Evolutionary conservation across 2,113 vertebrate genomes (phyloP), one percentile per base, ranked within the genome.

Genomic region (Myotis brandtii): DNA sequence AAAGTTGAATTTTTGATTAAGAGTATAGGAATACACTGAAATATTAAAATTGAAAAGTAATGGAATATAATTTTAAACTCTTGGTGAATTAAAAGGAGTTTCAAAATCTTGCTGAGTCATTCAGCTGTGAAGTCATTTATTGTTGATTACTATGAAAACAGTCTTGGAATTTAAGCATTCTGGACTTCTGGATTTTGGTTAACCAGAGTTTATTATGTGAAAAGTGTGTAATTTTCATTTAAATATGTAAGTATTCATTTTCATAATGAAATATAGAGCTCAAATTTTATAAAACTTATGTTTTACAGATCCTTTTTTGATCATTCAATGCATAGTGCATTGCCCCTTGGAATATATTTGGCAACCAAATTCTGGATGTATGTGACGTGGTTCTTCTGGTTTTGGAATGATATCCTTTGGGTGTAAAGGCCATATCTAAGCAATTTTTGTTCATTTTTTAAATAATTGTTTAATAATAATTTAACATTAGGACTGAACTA

Each of bases 281-380:
- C 85, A 67, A 0, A 3, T 95, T 93, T 93, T 85, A 4, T 93
- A 69, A 83, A 89, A 95, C 0, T 97, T 21, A 10, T 97, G 37
- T 95, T 89, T 98, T 98, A 20, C 97, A 99, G 99, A 98, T 99
- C 99, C 92, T 99, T 99, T 98, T 99, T 99, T 97, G 99, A 99
- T 98, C 99, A 99, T 98, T 99, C 99, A 97, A 99, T 99, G 99
- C 99, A 99, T 98, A 99, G 99, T 93, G 99, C 99, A 88, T 98
- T 99, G 95, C 99, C 99, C 80, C 99, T 99, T 98, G 99, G 99
- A 94, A 99, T 99, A 98, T 99, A 99, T 98, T 98, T 99, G 98
- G 99, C 99, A 96, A 99, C 99, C 32, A 99, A 99, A 99, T 99
- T 99, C 98, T 99, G 99, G 99, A 99, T 99, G 99, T 99, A 99